Evolutionary conservation across 2,113 vertebrate species (phyloP).

Genomic region (Hiodon tergisus): DNA sequence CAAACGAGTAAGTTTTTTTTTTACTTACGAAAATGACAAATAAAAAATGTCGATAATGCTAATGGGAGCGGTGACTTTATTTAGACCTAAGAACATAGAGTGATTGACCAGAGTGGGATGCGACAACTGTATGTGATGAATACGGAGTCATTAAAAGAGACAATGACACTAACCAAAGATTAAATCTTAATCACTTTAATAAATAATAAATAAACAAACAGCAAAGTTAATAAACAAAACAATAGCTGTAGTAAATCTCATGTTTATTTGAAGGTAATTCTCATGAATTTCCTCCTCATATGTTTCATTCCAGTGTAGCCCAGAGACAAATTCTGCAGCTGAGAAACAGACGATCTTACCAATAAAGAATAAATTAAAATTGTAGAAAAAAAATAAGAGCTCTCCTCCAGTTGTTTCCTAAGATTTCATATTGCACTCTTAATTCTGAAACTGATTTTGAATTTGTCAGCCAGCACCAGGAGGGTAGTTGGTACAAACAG

Average conservation of each 20-base stretch:
- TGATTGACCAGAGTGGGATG: too few species aligned
- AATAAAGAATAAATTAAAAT: conserved; percentile 23
- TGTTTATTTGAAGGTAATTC: conserved; percentile 43
- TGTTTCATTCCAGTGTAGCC: conserved; percentile 35
- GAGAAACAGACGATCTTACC: not conserved
- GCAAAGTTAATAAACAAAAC: not conserved
- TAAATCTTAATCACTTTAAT: not conserved
- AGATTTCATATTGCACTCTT: conserved; percentile 36
- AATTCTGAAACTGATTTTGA: conserved; percentile 33
- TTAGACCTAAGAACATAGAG: too few species aligned
- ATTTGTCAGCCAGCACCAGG: conserved; percentile 32
- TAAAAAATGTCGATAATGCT: conserved; percentile 41
- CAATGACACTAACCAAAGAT: too few species aligned
- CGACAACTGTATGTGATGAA: too few species aligned
- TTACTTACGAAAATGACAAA: conserved; percentile 33
- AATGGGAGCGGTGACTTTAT: not conserved
- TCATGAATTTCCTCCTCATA: conserved; percentile 38
- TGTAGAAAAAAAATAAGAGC: conserved; percentile 25
- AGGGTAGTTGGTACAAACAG: conserved; percentile 44
- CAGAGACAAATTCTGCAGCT: conserved; percentile 30
- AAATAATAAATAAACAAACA: not conserved
- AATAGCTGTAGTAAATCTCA: not conserved
- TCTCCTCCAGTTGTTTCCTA: conserved; percentile 45
- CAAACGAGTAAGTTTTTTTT: conserved; percentile 46
- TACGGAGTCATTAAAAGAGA: too few species aligned